These are phyloP conservation scores for Abrostola triplasia DNA, from an alignment of 2,888 invertebrate genomes.

Conservation along the genomic window DNA sequence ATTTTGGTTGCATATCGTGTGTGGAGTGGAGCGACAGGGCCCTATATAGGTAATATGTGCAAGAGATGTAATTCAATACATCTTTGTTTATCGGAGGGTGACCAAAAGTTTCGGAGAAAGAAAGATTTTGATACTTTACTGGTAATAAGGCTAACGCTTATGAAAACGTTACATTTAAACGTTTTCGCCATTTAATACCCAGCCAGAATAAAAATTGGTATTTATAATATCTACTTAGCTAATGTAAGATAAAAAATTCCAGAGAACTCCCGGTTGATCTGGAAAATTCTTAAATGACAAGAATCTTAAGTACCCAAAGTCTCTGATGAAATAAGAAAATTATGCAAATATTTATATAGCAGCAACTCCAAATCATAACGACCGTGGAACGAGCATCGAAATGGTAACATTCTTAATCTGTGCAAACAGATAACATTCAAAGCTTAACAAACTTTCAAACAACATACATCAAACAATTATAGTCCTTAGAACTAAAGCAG, in stretches of 20 bases:
- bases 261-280: constrained; percentile 37
- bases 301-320: constrained; percentile 37
- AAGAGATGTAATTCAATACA: too few relatives aligned
- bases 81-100: too few relatives aligned
- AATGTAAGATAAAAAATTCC: constrained; percentile 4
- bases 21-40: too few relatives aligned
- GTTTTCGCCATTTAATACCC: background rate
- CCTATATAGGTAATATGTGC: too few relatives aligned
- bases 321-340: constrained; percentile 48
- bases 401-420: constrained; percentile 75
- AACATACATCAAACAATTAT: constrained; percentile 58
- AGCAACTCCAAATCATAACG: constrained; percentile 61
- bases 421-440: constrained; percentile 73
- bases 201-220: background rate
- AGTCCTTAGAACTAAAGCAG: constrained; percentile 59
- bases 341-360: constrained; percentile 53
- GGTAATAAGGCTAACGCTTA: background rate
- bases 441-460: constrained; percentile 54
- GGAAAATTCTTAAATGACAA: constrained; percentile 27
- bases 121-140: background rate
- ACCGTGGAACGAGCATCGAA: constrained; percentile 70
- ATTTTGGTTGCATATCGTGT: too few relatives aligned
- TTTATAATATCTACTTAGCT: background rate
- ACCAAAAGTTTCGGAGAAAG: background rate
- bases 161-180: background rate